Base-by-base conservation (phyloP, 2,888 invertebrate genomes). In the Eupithecia abbreviata region DNA sequence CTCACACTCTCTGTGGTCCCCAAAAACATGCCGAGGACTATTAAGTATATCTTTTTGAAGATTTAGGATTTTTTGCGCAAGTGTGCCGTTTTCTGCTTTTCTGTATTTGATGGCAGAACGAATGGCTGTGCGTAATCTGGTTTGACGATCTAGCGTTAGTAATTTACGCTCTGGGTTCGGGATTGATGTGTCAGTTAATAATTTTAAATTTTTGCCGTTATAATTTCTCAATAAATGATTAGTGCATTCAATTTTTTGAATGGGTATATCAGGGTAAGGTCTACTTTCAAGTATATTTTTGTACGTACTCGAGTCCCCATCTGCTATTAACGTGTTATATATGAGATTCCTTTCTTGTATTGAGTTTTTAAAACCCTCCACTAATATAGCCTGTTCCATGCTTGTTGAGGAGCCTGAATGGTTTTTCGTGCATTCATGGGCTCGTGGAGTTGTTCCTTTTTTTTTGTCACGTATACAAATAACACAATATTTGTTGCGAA, bases 401-500 rank as follows among this genome's bases (percentile, higher is more conserved):
- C 82, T 80, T 30, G 82, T 80, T 12, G 81, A 80, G 2, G 80
- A 81, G 13, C 81, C 79, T 15, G 43, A 71, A 78, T 80, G 76
- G 65, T 81, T 82, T 80, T 79, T 81, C 4, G 76, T 77, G 74
- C 81, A 83, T 13, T 79, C 51, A 18, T 82, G 81, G 12, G 66
- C n/a, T 71, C 43, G 47, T 71, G 77, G 66, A 43, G 77, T 18
- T 49, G 15, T 41, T 4, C 55, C 47, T 76, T 78, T 80, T 30
- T 41, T 47, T 45, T 3, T 41, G 30, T 76, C 77, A 5, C 76
- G 75, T 65, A 75, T 75, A 72, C 83, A 83, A 30, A 79, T 79
- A 10, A 78, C 77, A 49, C 83, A 82, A 76, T 83, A 79, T 81
- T 82, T 82, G 47, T 82, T 80, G 6, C 73, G 71, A 3, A 81